These are phyloP conservation scores for Trichomycterus rosablanca DNA, from an alignment of 2,113 vertebrate species.

Conservation along the genomic window DNA sequence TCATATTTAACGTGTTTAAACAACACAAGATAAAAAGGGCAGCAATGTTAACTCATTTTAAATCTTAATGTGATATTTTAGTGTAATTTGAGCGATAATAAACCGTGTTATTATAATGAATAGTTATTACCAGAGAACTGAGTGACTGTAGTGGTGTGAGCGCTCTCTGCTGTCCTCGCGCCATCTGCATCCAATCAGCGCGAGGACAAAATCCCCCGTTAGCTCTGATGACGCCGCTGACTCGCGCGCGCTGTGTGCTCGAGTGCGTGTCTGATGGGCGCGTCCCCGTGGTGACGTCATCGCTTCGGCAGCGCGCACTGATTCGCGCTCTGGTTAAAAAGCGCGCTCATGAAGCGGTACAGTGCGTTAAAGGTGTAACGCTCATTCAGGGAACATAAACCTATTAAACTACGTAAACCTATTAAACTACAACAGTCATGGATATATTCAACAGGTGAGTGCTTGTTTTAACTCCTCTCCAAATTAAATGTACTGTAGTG, in stretches of 20 bases:
- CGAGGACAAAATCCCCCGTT: not conserved
- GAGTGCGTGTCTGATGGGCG: not conserved
- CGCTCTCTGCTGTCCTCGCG: too few relatives aligned
- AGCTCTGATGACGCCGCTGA: conserved; percentile 12
- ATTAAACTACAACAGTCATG: not conserved
- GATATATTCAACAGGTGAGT: not conserved
- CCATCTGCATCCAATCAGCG: conserved; percentile 20
- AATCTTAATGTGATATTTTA: too few relatives aligned
- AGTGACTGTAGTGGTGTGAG: too few relatives aligned
- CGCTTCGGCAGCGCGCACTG: too few relatives aligned
- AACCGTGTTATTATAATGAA: too few relatives aligned
- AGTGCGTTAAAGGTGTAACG: not conserved
- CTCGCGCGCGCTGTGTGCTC: not conserved
- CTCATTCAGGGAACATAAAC: not conserved
- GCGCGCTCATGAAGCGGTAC: not conserved
- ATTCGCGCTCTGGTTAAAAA: not conserved
- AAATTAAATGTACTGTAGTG: too few relatives aligned
- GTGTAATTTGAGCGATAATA: too few relatives aligned
- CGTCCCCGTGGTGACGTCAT: not conserved
- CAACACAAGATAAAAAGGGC: too few relatives aligned
- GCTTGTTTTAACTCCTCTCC: too few relatives aligned
- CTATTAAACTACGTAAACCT: not conserved
- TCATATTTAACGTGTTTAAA: too few relatives aligned
- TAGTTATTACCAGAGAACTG: too few relatives aligned
- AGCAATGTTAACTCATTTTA: too few relatives aligned